Evolutionary conservation across 2,113 vertebrate genomes (phyloP), one percentile per base, ranked within the genome.

Genomic region (Xenus cinereus): DNA sequence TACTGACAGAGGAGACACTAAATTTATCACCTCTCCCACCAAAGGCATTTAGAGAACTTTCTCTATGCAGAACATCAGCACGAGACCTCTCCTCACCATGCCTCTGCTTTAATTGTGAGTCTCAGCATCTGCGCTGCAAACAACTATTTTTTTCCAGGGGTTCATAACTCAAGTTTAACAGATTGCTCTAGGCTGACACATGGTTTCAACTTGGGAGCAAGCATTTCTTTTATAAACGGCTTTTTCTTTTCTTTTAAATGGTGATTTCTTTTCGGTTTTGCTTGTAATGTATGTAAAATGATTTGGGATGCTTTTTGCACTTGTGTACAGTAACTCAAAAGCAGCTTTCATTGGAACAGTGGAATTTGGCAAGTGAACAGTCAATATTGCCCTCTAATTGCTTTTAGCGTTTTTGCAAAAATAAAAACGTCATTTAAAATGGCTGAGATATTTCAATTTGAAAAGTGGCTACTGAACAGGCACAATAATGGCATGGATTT

Each of bases 391-490:
- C 75, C 66, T 98, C 95, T 97, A 97, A 98, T 97, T 97, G 95
- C 95, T 97, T 97, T 95, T 93, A 98, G 84, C 46, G 1, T 97
- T 95, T 97, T 96, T 94, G 95, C 79, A 96, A 97, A 97, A 97
- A 95, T 96, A 97, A 97, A 98, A 97, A 97, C 21, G 89, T 91
- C 96, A 92, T 95, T 97, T 97, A 93, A 97, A 97, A 97, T 93
- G 77, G 68, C 89, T 96, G 95, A 96, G 92, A 96, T 84, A 78
- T 94, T 97, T 97, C 84, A 86, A 57, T 96, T 91, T 98, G 97
- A 97, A 95, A 96, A 96, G 95, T 95, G 79, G 72, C 94, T 87
- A 56, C 73, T 69, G 83, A 85, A 33, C 87, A 92, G 80, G 90
- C 54, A 74, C 87, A 85, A 23, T 89, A 97, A 95, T 71, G 83